Conservation (phyloP, 2,888 invertebrate genomes). For the Nineta flava region DNA sequence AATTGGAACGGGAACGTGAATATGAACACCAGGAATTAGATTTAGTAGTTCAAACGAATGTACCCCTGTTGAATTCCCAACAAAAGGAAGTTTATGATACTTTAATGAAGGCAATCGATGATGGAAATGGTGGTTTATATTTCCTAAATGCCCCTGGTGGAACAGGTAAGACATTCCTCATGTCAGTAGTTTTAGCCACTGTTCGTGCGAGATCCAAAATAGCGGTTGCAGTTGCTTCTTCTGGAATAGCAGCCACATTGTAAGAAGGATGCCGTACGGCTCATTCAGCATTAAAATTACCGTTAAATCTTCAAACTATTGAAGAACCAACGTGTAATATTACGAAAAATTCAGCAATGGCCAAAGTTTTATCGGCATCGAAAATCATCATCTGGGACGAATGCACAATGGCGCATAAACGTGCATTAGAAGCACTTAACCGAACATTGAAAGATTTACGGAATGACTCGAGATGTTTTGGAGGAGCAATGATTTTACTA, state of each 20-base stretch:
- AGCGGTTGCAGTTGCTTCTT: slow-evolving; percentile 17
- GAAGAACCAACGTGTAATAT: slow-evolving; percentile 18
- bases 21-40: slow-evolving; percentile 12
- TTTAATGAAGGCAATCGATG: slow-evolving; percentile 14
- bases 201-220: slow-evolving; percentile 14
- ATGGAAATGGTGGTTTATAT: slow-evolving; percentile 16
- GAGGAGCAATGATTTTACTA: too few relatives aligned
- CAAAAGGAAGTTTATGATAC: slow-evolving; percentile 13
- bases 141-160: slow-evolving; percentile 12
- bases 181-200: slow-evolving; percentile 14
- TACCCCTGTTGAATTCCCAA: slow-evolving; percentile 7
- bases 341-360: slow-evolving; percentile 18
- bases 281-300: slow-evolving; percentile 15
- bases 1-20: slow-evolving; percentile 20
- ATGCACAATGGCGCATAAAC: too few relatives aligned
- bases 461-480: too few relatives aligned
- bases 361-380: slow-evolving; percentile 16
- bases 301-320: slow-evolving; percentile 16
- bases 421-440: slow-evolving; percentile 16
- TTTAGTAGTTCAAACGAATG: slow-evolving; percentile 4
- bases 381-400: too few relatives aligned
- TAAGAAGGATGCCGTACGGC: slow-evolving; percentile 12
- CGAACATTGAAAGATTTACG: too few relatives aligned
- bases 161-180: slow-evolving; percentile 12
- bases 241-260: slow-evolving; percentile 14